Percentiles rank a stretch among this genome's conserved stretches.
Evolutionary conservation across 2,797 vertebrate genomes (phyloP).

Genomic region (Hozukius guyotensis): DNA sequence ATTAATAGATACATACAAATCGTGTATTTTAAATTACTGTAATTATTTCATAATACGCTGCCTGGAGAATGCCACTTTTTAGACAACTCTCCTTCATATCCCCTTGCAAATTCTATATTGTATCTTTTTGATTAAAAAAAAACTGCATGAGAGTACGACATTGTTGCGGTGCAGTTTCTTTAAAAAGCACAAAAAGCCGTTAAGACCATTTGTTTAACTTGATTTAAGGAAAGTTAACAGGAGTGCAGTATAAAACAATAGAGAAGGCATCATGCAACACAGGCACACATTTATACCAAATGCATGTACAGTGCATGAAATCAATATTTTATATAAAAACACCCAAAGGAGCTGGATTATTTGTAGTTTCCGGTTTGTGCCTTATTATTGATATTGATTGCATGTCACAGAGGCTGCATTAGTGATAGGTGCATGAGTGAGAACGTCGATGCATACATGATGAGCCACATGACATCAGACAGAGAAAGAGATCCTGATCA

Average conservation of each 20-base stretch:
- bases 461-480: constrained; percentile 27
- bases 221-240: background rate
- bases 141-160: background rate
- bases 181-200: background rate
- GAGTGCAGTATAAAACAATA: background rate
- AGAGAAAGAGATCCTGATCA: constrained; percentile 41
- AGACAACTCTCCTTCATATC: too few species aligned
- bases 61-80: too few species aligned
- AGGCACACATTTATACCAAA: too few species aligned
- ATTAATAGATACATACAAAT: too few species aligned
- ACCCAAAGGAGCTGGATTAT: constrained; percentile 20
- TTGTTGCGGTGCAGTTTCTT: background rate
- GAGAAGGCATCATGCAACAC: too few species aligned
- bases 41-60: too few species aligned
- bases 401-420: constrained; percentile 21
- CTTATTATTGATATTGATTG: constrained; percentile 39
- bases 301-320: too few species aligned
- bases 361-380: constrained; percentile 25
- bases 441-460: constrained; percentile 17
- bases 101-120: too few species aligned
- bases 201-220: background rate
- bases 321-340: background rate
- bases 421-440: constrained; percentile 2
- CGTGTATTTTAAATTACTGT: too few species aligned
- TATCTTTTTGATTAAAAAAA: too few species aligned